Conservation (phyloP, 2,888 invertebrate species). For the Diaphora mendica region DNA sequence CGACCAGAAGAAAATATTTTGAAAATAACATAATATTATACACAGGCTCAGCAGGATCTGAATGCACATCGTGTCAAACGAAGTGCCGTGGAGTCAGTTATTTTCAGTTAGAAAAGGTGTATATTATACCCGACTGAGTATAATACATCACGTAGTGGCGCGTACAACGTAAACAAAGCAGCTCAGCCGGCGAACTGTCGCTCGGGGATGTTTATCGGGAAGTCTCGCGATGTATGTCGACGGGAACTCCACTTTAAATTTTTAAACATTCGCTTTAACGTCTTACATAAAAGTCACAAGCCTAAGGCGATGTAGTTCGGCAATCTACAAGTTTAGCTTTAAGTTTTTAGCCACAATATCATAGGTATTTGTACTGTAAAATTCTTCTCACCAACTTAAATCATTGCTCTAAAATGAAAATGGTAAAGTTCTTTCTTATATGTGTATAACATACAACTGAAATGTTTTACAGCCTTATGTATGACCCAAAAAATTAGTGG, state of each 20-base stretch:
- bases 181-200: constrained; percentile 58
- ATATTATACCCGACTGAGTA: constrained; percentile 34
- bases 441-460: background rate
- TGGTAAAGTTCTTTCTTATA: background rate
- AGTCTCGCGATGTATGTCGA: constrained; percentile 67
- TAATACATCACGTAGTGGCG: constrained; percentile 61
- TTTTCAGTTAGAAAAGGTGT: constrained; percentile 38
- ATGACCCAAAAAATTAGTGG: constrained; percentile 10
- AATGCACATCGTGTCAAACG: constrained; percentile 9
- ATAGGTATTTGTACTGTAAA: background rate
- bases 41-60: constrained; percentile 4
- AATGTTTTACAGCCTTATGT: constrained; percentile 1
- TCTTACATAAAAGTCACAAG: constrained; percentile 45
- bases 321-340: constrained; percentile 25
- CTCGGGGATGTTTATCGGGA: constrained; percentile 78
- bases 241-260: constrained; percentile 72
- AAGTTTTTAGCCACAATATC: background rate
- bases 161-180: constrained; percentile 67
- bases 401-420: background rate
- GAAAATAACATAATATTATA: background rate
- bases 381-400: background rate
- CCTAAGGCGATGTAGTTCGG: constrained; percentile 37
- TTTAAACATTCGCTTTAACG: constrained; percentile 66
- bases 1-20: background rate
- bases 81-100: constrained; percentile 32